Conservation (phyloP, 2,113 vertebrate species). For the Hyaena hyaena region DNA sequence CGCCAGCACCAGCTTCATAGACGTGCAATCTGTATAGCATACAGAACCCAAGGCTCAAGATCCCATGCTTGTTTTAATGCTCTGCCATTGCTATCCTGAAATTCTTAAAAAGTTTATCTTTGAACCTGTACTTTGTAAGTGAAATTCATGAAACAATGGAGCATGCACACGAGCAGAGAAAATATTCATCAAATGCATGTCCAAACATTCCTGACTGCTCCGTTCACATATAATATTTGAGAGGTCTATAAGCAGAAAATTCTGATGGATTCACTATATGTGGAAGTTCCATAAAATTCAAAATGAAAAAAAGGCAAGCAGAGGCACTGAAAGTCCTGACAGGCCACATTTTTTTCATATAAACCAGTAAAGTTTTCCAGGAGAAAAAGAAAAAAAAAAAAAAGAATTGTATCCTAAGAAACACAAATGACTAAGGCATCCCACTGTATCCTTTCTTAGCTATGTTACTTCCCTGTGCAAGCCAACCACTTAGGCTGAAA, state of each 20-base stretch:
- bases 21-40: not conserved
- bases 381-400: not conserved
- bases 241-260: not conserved
- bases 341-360: not conserved
- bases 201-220: not conserved
- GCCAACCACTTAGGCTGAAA: not conserved
- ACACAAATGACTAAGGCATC: not conserved
- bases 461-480: not conserved
- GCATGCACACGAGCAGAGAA: not conserved
- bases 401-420: not conserved
- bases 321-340: not conserved
- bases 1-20: not conserved
- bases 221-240: not conserved
- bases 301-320: not conserved
- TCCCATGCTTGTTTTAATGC: not conserved
- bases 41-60: not conserved
- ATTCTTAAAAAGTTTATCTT: not conserved
- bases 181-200: not conserved
- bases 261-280: not conserved
- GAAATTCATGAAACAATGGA: not conserved
- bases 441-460: not conserved
- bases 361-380: not conserved
- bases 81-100: not conserved
- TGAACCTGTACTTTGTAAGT: not conserved
- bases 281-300: not conserved